Conservation (phyloP, 2,888 invertebrate species). For the Acrobasis consociella region DNA sequence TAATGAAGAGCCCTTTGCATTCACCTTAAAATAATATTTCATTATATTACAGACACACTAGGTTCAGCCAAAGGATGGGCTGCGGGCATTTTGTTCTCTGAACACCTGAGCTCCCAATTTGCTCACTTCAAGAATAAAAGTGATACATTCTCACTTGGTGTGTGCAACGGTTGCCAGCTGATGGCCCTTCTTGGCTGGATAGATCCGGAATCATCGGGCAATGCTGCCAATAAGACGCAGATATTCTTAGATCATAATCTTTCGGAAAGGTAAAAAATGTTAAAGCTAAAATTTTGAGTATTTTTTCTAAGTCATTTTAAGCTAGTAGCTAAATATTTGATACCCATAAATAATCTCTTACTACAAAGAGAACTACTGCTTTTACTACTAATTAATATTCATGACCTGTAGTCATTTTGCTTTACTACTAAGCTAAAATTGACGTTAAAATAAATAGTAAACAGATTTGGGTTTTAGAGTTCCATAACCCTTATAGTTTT, state of each 20-base stretch:
- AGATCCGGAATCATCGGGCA: slow-evolving; percentile 70
- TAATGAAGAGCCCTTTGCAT: no score
- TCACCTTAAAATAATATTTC: slow-evolving; percentile 2
- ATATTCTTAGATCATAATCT: slow-evolving; percentile 91
- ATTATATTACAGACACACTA: slow-evolving; percentile 87
- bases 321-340: no score
- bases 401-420: no score
- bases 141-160: slow-evolving; percentile 97
- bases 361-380: no score
- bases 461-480: no score
- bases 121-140: slow-evolving; percentile 87
- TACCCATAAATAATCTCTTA: no score
- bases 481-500: no score
- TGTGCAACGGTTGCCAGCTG: slow-evolving; percentile 99
- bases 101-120: slow-evolving; percentile 89
- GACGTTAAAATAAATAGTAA: no score
- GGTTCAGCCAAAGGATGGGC: slow-evolving; percentile 99
- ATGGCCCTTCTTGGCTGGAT: slow-evolving; percentile 97
- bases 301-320: no score
- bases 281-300: background rate
- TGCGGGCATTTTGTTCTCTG: slow-evolving; percentile 92
- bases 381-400: no score
- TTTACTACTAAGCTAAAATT: no score
- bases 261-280: slow-evolving; percentile 90
- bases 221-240: slow-evolving; percentile 63